phyloP scores from a whole-genome alignment of 2,113 vertebrate genomes.

The Tragelaphus buxtoni region DNA sequence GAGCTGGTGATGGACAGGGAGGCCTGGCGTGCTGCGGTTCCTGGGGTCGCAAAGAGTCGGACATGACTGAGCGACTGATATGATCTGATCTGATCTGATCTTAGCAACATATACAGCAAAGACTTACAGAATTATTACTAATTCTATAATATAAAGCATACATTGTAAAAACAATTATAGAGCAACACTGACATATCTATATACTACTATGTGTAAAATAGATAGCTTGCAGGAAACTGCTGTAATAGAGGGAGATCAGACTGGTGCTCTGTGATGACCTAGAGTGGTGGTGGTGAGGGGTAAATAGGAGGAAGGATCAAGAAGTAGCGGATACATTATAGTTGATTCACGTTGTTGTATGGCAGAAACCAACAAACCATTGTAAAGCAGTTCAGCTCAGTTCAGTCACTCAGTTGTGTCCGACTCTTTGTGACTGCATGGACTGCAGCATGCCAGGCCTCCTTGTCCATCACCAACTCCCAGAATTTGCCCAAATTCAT shows the following conservation, averaged over 20 bases:
- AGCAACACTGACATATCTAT: no score
- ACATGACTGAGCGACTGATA: no score
- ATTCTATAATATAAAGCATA: not conserved
- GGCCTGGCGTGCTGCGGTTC: no score
- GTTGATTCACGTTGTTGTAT: not conserved
- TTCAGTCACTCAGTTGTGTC: not conserved
- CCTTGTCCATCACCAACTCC: not conserved
- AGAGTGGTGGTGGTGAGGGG: not conserved
- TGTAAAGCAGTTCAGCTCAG: not conserved
- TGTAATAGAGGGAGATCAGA: not conserved
- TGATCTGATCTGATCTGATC: no score
- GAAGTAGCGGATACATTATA: not conserved
- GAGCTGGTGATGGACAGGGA: no score
- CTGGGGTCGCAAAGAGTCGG: no score
- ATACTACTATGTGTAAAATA: not conserved
- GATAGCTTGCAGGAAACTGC: not conserved
- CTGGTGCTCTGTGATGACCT: not conserved
- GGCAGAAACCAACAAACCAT: not conserved
- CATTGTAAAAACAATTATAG: not conserved
- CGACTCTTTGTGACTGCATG: accelerated
- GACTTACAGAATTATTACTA: not conserved
- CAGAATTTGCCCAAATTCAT: not conserved
- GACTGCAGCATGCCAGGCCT: not conserved
- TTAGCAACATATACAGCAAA: not conserved
- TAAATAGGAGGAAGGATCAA: not conserved